These are phyloP conservation scores for Argopecten irradians DNA, from an alignment of 1,140 invertebrate species.

Conservation along the genomic window DNA sequence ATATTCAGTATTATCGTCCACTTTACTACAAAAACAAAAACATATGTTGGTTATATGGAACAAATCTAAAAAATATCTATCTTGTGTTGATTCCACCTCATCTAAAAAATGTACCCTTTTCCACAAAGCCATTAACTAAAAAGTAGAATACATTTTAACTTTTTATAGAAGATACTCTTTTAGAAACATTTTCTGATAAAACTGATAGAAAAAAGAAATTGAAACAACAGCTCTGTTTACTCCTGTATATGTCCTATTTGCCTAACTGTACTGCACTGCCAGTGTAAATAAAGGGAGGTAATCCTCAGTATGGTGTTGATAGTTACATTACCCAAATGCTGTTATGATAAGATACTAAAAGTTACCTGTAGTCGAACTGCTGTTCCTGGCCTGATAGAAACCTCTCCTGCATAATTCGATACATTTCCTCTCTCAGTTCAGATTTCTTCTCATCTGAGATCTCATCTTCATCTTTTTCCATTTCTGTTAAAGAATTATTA, in stretches of 20 bases:
- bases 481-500: conserved; percentile 11
- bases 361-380: conserved; percentile 88
- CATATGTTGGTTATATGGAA: background rate
- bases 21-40: conserved; percentile 59
- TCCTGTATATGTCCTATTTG: no score
- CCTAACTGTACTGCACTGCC: no score
- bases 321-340: background rate
- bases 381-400: conserved; percentile 92
- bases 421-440: conserved; percentile 89
- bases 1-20: conserved; percentile 83
- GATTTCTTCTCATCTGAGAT: conserved; percentile 75
- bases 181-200: no score
- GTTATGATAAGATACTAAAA: no score
- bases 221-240: no score
- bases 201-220: no score
- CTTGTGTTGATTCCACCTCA: background rate
- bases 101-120: background rate
- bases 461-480: conserved; percentile 46
- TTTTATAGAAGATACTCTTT: no score
- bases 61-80: background rate
- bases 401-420: conserved; percentile 90
- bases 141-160: no score
- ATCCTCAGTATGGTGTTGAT: background rate
- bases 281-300: background rate
- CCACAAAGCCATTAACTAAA: background rate